Conservation (phyloP, 2,888 invertebrate genomes). For the Troglohyphantes excavatus region DNA sequence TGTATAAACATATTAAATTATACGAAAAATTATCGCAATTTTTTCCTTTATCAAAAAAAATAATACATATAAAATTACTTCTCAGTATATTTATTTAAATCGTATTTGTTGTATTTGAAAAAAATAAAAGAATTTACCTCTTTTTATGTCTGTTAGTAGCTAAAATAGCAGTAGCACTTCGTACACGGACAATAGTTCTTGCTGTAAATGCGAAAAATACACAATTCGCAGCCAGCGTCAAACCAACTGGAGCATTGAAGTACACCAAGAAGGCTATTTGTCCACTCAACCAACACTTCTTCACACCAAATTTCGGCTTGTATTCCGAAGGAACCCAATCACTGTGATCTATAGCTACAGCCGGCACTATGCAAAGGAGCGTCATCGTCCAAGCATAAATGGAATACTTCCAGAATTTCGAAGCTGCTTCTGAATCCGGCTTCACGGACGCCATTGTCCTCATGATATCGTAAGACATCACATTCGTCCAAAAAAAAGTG, state of each 20-base stretch:
- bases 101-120: no score
- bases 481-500: conserved; percentile 83
- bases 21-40: no score
- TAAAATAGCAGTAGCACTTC: conserved; percentile 64
- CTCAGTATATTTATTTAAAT: no score
- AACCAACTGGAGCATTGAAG: conserved; percentile 79
- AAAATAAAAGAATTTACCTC: conserved; percentile 58
- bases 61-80: no score
- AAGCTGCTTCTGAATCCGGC: conserved; percentile 1
- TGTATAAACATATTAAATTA: no score
- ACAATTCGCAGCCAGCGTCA: conserved; percentile 72
- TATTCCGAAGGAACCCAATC: conserved; percentile 57
- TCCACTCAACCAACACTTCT: conserved; percentile 79
- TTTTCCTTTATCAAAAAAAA: no score
- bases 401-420: conserved; percentile 73
- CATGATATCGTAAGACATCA: conserved; percentile 82
- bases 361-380: conserved; percentile 51
- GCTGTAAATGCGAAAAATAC: conserved; percentile 77
- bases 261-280: conserved; percentile 77
- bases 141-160: conserved; percentile 74
- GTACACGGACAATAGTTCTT: conserved; percentile 64
- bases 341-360: conserved; percentile 60
- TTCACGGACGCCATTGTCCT: conserved; percentile 79
- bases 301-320: conserved; percentile 72
- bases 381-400: conserved; percentile 75